Base-by-base conservation (phyloP, 2,797 vertebrate species). In the Neopelma chrysocephalum region DNA sequence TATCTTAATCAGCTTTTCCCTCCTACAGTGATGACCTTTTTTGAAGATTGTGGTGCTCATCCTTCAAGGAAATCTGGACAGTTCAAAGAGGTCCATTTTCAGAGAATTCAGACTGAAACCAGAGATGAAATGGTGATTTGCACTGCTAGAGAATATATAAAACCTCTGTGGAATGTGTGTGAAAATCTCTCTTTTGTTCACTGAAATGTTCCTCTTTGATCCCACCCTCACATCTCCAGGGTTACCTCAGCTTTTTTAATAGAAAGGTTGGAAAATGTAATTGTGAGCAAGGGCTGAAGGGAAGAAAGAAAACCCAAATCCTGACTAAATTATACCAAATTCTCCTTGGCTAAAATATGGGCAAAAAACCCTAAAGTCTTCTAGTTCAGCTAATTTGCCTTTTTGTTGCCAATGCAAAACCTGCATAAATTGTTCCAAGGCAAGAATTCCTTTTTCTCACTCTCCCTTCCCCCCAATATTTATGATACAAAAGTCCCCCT, bases 101-200 rank as follows among this genome's bases (percentile, higher is more conserved):
- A 36, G 42, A 76, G 50, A 40, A 48, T 31, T 76, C 77, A 14
- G 1, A 70, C 21, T 15, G 26, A 73, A 65, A 26, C 15, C n/a
- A 45, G 31, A 25, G 31, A 61, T 38, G 36, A 38, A 36, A 56
- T 8, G 15, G 14, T 12, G 57, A 18, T 11, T 86, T 82, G 34
- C 36, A 34, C 34, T 78, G 57, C 50, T 56, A 38, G n/a, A 11
- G 61, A 26, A 58, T 5, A 12, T 27, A 36, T 45, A 34, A 11
- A 42, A 5, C 5, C 6, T 56, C 26, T 36, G 11, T 2, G 32
- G 43, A 19, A n/a, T 0, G 5, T 8, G 11, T 20, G 31, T 45
- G 64, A 62, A 94, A 84, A 72, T 50, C 8, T 65, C 1, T 8
- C 7, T 61, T 75, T 51, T 50, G n/a, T 53, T 90, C 53, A 13